Conservation (phyloP, 2,113 vertebrate genomes). For the Phainopepla nitens region DNA sequence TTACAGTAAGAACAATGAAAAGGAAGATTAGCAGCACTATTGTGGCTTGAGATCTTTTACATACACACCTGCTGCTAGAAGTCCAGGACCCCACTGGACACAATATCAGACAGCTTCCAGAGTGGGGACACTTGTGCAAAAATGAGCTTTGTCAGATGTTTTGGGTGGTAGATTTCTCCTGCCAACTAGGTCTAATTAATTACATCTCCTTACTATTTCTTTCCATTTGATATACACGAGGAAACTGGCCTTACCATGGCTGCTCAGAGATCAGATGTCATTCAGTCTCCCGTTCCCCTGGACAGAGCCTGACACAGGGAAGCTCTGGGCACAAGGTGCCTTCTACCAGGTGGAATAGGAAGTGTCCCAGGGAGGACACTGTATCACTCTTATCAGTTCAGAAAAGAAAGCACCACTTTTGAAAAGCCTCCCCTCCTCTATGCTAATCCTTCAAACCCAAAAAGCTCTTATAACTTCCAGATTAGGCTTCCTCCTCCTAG, state of each 20-base stretch:
- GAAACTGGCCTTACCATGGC: accelerated
- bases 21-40: neutral
- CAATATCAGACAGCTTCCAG: neutral
- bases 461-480: neutral
- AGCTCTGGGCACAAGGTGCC: neutral
- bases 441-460: neutral
- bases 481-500: neutral
- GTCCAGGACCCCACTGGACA: neutral
- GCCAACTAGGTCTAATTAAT: neutral
- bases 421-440: neutral
- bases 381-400: neutral
- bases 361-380: neutral
- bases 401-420: neutral
- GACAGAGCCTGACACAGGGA: neutral
- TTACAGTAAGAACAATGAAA: neutral
- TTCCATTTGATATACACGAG: neutral
- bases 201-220: neutral
- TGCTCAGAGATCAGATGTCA: neutral
- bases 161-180: neutral
- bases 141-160: neutral
- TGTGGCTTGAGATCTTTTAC: neutral
- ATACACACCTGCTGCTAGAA: neutral
- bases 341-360: neutral
- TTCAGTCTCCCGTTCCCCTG: neutral
- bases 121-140: neutral